phyloP scores from a whole-genome alignment of 2,888 invertebrate genomes.

The Iphiclides podalirius region DNA sequence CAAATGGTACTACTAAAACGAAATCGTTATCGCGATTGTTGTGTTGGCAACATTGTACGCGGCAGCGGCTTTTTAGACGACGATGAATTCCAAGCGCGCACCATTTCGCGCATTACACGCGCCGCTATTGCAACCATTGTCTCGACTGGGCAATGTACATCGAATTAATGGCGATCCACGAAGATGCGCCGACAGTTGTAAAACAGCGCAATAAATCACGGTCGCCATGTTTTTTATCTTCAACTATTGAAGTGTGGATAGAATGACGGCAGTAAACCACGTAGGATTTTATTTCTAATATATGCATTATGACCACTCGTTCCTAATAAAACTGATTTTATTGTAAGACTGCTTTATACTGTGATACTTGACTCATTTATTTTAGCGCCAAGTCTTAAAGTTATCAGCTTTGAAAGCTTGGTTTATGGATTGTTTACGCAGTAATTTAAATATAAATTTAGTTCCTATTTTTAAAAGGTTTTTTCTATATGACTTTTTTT shows the following conservation, averaged over 20 bases:
- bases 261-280: slow-evolving; percentile 48
- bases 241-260: slow-evolving; percentile 55
- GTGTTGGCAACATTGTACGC: slow-evolving; percentile 53
- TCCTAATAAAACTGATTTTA: slow-evolving; percentile 42
- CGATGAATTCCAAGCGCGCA: slow-evolving; percentile 30
- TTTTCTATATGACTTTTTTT: too few relatives aligned
- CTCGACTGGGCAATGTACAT: slow-evolving; percentile 24
- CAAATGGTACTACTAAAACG: slow-evolving; percentile 35
- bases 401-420: neutral
- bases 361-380: slow-evolving; percentile 25
- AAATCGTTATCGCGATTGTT: slow-evolving; percentile 38
- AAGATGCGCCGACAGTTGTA: slow-evolving; percentile 6
- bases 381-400: slow-evolving; percentile 17
- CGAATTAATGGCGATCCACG: slow-evolving; percentile 12
- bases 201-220: slow-evolving; percentile 29
- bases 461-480: too few relatives aligned
- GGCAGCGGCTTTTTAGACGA: slow-evolving; percentile 24
- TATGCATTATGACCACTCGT: slow-evolving; percentile 57
- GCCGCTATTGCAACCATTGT: slow-evolving; percentile 15
- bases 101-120: slow-evolving; percentile 27
- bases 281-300: slow-evolving; percentile 42
- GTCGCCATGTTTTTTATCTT: slow-evolving; percentile 35
- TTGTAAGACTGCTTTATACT: slow-evolving; percentile 10
- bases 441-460: neutral
- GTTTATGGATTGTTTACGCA: neutral